Conservation (phyloP, 92 coral and sea anemone species). For the Blastomussa wellsi region DNA sequence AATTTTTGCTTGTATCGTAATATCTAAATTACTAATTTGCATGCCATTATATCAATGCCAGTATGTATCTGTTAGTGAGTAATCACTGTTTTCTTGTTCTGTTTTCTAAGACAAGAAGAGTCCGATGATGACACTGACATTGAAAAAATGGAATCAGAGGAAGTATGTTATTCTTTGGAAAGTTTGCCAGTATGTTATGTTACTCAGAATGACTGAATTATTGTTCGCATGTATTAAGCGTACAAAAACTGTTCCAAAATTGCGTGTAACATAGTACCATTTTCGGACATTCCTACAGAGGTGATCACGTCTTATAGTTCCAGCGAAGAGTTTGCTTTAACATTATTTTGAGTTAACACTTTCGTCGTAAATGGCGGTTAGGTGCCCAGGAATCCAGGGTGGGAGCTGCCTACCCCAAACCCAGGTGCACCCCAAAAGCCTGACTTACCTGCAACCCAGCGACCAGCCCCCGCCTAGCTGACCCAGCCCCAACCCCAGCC, state of each 20-base stretch:
- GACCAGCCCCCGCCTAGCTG: no score
- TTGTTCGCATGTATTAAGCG: neutral
- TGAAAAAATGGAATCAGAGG: conserved; percentile 11
- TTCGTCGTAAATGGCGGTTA: no score
- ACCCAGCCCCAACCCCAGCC: no score
- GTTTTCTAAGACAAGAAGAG: conserved; percentile 4
- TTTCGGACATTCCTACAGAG: no score
- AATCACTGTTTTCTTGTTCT: neutral
- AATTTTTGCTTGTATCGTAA: neutral
- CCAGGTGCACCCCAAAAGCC: no score
- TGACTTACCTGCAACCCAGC: no score
- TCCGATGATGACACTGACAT: conserved; percentile 28
- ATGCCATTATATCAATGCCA: neutral
- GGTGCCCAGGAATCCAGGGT: no score
- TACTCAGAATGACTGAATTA: neutral
- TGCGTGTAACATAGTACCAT: no score
- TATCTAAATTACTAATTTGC: neutral
- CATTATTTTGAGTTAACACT: neutral
- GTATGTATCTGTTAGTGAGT: neutral
- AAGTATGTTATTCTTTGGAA: neutral
- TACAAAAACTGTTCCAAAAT: no score
- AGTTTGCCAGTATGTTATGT: no score
- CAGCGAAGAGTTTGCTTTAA: neutral
- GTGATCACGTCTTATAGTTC: no score
- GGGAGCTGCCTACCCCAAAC: no score